Evolutionary conservation across 2,888 invertebrate genomes (phyloP).

Genomic region (Deilephila porcellus): DNA sequence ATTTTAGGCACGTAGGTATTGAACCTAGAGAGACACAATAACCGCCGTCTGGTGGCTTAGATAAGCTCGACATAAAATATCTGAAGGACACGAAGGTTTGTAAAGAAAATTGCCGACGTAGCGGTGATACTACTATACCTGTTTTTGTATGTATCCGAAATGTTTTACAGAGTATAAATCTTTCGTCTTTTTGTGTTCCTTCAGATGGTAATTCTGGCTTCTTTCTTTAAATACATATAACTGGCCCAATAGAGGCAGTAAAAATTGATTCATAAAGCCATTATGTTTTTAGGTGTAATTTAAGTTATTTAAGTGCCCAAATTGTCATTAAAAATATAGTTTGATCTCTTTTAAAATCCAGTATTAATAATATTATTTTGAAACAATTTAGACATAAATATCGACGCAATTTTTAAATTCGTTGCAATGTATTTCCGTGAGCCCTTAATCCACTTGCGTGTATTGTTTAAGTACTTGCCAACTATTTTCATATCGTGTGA

Average conservation of each 20-base stretch:
- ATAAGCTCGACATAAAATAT: conserved; percentile 20
- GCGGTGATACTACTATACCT: not conserved
- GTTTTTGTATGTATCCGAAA: conserved; percentile 2
- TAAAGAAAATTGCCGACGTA: conserved; percentile 9
- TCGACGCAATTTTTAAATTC: not conserved
- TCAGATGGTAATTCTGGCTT: not conserved
- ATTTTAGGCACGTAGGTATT: conserved; percentile 9
- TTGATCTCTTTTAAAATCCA: no score
- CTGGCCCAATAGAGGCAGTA: not conserved
- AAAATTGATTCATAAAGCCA: not conserved
- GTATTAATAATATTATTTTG: no score
- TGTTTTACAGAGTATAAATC: not conserved
- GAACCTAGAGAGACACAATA: conserved; percentile 9
- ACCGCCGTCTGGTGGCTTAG: not conserved
- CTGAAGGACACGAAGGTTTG: conserved; percentile 5
- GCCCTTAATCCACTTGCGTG: not conserved
- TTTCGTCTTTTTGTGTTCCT: not conserved
- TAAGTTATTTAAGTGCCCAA: no score
- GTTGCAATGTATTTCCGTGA: not conserved
- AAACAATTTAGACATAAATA: not conserved
- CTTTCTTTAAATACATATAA: not conserved
- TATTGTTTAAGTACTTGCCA: conserved; percentile 12
- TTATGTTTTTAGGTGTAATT: no score
- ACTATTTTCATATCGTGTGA: conserved; percentile 3
- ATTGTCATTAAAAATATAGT: no score